A percentile compares a stretch with the other conserved stretches of the same genome.
Evolutionary conservation across 1,140 invertebrate genomes (phyloP).

Genomic region (Drosophila jambulina): DNA sequence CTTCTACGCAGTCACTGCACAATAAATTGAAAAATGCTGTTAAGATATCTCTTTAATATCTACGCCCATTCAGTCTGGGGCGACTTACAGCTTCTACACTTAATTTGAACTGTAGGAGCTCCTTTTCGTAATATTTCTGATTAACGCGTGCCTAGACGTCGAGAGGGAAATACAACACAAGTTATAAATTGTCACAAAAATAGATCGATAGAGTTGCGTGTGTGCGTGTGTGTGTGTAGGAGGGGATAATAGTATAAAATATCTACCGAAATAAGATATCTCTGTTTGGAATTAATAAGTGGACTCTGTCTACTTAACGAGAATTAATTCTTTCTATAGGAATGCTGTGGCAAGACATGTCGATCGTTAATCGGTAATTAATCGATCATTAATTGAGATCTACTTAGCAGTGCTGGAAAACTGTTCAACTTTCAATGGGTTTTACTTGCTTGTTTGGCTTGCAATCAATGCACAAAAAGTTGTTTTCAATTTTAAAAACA

Average conservation of each 20-base stretch:
- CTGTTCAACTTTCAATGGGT: slow-evolving; percentile 34
- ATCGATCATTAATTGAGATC: slow-evolving; percentile 21
- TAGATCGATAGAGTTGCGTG: slow-evolving; percentile 39
- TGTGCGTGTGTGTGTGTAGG: slow-evolving; percentile 36
- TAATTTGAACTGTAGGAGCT: slow-evolving; percentile 82
- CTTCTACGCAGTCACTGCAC: slow-evolving; percentile 75
- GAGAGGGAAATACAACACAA: slow-evolving; percentile 76
- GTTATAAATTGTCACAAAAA: slow-evolving; percentile 45
- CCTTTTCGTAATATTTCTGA: slow-evolving; percentile 84
- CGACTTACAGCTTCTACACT: slow-evolving; percentile 84
- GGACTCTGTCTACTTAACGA: slow-evolving; percentile 28
- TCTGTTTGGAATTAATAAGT: slow-evolving; percentile 40
- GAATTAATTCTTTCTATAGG: slow-evolving; percentile 30
- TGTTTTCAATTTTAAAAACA: slow-evolving; percentile 84
- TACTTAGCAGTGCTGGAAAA: slow-evolving; percentile 22
- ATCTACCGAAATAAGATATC: slow-evolving; percentile 72
- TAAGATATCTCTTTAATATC: slow-evolving; percentile 46
- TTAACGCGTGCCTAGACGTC: slow-evolving; percentile 83
- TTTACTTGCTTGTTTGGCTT: slow-evolving; percentile 25
- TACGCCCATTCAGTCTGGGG: slow-evolving; percentile 32
- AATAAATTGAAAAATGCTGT: slow-evolving; percentile 68
- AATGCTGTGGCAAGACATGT: slow-evolving; percentile 19
- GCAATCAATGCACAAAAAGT: slow-evolving; percentile 84
- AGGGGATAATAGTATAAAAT: slow-evolving; percentile 68
- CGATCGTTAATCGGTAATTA: slow-evolving; percentile 15